Conservation (phyloP, 2,888 invertebrate genomes). For the Leptopterna dolabrata region DNA sequence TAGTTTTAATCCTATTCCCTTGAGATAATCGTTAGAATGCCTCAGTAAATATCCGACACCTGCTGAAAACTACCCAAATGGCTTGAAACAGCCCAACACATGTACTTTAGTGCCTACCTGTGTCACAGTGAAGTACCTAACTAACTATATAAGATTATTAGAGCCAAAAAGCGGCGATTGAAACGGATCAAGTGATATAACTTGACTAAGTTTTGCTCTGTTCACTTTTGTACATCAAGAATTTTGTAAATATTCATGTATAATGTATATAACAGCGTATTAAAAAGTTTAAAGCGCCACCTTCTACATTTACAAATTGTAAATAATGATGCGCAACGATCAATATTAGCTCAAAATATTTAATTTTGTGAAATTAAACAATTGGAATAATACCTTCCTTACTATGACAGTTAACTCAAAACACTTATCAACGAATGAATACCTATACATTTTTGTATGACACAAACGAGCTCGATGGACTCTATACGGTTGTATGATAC, state of each 20-base stretch:
- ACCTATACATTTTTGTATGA: constrained; percentile 23
- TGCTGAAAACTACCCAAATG: too few relatives aligned
- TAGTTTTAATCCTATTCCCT: too few relatives aligned
- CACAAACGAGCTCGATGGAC: neutral
- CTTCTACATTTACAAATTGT: neutral
- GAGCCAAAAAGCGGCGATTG: neutral
- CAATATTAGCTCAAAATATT: constrained; percentile 38
- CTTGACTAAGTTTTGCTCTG: neutral
- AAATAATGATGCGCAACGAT: constrained; percentile 47
- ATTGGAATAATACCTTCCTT: neutral
- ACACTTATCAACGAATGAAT: constrained; percentile 37
- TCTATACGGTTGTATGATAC: neutral
- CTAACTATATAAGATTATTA: too few relatives aligned
- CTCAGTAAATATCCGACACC: too few relatives aligned
- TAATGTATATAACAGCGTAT: constrained; percentile 28
- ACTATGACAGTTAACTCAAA: neutral
- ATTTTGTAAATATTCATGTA: constrained; percentile 41
- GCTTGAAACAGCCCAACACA: too few relatives aligned
- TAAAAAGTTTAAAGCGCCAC: neutral
- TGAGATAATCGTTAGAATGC: too few relatives aligned
- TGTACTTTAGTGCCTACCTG: too few relatives aligned
- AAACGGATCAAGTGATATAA: neutral
- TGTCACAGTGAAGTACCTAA: too few relatives aligned
- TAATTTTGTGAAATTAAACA: neutral
- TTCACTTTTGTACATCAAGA: neutral